phyloP scores from a whole-genome alignment of 37 sponge, comb jelly and placozoan species.

The Geodia barretti region DNA sequence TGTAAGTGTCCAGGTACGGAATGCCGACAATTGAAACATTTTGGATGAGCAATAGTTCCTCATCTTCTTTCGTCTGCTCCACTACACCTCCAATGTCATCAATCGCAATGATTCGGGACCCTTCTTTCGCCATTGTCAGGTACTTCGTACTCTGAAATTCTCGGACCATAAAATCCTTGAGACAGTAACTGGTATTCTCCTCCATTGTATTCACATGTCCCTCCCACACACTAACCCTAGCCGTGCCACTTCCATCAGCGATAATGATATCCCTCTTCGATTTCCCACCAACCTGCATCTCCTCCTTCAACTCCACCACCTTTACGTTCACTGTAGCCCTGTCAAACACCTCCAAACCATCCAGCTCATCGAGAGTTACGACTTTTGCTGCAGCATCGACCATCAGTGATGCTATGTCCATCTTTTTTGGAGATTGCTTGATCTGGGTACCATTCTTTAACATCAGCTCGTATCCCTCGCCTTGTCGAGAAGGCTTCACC shows the following conservation, averaged over 20 bases:
- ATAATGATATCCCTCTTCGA: background rate
- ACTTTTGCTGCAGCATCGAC: background rate
- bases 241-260: background rate
- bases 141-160: background rate
- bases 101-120: background rate
- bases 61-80: background rate
- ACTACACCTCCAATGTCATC: background rate
- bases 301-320: background rate
- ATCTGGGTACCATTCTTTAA: background rate
- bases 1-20: background rate
- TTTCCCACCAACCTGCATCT: background rate
- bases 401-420: background rate
- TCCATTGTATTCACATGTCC: background rate
- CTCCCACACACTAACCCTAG: background rate
- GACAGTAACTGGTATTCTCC: background rate
- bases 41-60: background rate
- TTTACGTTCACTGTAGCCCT: conserved; percentile 1
- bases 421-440: background rate
- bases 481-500: background rate
- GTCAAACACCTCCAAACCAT: background rate
- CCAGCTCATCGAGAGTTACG: background rate
- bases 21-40: background rate
- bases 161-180: background rate
- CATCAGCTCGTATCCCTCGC: background rate
- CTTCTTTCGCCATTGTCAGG: background rate